Percentiles rank a stretch among this genome's conserved stretches.
These are phyloP conservation scores for Ochropleura leucogaster DNA, from an alignment of 2,888 invertebrate genomes.

Conservation along the genomic window DNA sequence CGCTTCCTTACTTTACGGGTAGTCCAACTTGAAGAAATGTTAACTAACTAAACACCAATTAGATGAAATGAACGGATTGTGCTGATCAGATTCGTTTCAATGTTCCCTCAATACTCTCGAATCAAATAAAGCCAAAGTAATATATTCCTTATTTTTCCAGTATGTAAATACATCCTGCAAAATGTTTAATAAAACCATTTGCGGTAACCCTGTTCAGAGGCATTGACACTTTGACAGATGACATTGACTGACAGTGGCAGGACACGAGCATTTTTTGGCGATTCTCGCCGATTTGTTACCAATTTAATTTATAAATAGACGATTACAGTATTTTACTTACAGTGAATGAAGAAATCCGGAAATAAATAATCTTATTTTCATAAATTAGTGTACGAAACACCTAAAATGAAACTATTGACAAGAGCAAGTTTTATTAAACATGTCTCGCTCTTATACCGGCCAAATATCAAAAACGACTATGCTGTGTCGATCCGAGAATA, in stretches of 20 bases:
- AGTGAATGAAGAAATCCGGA: constrained; percentile 28
- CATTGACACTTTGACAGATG: neutral
- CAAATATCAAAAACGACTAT: constrained; percentile 62
- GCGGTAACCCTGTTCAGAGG: no score
- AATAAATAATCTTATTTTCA: neutral
- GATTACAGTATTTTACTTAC: constrained; percentile 17
- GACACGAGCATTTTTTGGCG: constrained; percentile 27
- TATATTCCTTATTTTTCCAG: no score
- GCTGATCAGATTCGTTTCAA: no score
- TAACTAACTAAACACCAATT: no score
- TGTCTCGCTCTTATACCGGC: constrained; percentile 69
- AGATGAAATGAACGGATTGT: no score
- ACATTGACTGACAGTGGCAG: constrained; percentile 6
- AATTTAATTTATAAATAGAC: constrained; percentile 14
- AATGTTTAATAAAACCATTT: no score
- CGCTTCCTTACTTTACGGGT: no score
- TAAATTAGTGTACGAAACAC: constrained; percentile 14
- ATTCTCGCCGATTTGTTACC: constrained; percentile 26
- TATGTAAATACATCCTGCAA: no score
- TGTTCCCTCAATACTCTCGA: no score
- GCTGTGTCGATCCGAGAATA: constrained; percentile 69
- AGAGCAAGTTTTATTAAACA: constrained; percentile 74
- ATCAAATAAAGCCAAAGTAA: no score
- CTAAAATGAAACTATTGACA: constrained; percentile 77
- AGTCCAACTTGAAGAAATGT: no score